Evolutionary conservation across 2,113 vertebrate genomes (phyloP).

Genomic region (Pelecanus crispus): DNA sequence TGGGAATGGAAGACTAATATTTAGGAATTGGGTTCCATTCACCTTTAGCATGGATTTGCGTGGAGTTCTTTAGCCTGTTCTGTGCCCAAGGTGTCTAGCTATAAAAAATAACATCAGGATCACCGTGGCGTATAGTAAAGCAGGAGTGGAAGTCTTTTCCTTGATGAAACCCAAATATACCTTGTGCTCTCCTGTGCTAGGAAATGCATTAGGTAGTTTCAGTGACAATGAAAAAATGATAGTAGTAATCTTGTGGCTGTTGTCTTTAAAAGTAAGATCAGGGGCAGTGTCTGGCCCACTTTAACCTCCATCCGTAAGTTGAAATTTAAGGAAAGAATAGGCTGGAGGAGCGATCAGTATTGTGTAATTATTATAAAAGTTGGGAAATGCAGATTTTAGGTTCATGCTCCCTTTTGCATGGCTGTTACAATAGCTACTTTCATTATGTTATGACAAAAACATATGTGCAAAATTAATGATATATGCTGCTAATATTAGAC

Average conservation of each 20-base stretch:
- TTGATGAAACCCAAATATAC: neutral
- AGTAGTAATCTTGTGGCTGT: neutral
- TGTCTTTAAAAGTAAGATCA: neutral
- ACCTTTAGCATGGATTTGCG: neutral
- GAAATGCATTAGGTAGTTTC: neutral
- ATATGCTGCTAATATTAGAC: neutral
- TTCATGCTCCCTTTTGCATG: neutral
- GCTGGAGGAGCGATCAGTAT: neutral
- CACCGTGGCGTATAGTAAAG: neutral
- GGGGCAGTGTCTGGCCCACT: neutral
- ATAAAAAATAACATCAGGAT: neutral
- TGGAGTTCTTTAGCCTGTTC: neutral
- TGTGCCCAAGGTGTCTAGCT: neutral
- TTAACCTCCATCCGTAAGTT: neutral
- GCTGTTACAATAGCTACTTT: neutral
- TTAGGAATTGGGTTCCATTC: neutral
- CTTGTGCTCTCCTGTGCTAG: neutral
- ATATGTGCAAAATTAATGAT: neutral
- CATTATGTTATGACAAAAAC: constrained; percentile 3
- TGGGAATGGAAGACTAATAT: neutral
- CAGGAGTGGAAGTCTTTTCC: neutral
- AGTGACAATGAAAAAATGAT: neutral
- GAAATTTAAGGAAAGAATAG: neutral
- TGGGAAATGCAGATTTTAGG: neutral
- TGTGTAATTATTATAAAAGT: neutral